Conservation (phyloP, 2,888 invertebrate species). For the Drosophila maculinotata region DNA sequence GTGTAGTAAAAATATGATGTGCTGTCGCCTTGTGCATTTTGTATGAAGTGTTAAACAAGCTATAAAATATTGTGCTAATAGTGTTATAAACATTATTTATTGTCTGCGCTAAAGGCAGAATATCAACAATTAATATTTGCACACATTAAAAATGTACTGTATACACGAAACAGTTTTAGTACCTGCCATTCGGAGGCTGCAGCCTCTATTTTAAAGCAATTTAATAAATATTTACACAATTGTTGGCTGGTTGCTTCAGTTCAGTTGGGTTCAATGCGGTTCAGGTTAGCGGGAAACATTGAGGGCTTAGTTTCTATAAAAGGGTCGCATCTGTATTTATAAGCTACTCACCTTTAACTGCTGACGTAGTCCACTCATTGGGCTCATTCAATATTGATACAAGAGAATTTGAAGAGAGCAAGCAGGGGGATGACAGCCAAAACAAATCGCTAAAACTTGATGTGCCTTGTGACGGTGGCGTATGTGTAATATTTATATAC, state of each 20-base stretch:
- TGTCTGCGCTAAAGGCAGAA: conserved; percentile 10
- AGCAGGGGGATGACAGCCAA: conserved; percentile 18
- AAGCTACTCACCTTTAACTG: conserved; percentile 83
- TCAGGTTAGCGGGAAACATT: conserved; percentile 2
- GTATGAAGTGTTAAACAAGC: conserved; percentile 24
- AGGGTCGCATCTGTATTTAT: background rate
- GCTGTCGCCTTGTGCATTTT: conserved; percentile 2
- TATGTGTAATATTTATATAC: conserved; percentile 64
- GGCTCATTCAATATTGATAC: conserved; percentile 81
- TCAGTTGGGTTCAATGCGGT: conserved; percentile 26
- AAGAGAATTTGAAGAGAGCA: conserved; percentile 24
- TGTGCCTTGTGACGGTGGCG: conserved; percentile 53
- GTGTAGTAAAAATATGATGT: background rate
- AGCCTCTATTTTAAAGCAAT: conserved; percentile 45
- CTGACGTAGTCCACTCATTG: conserved; percentile 85
- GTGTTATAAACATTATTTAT: conserved; percentile 57
- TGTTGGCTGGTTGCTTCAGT: conserved; percentile 40
- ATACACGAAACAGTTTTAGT: conserved; percentile 48
- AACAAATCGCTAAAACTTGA: conserved; percentile 11
- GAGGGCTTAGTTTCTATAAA: conserved; percentile 10
- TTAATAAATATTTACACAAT: conserved; percentile 69
- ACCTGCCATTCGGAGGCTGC: conserved; percentile 40
- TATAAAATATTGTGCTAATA: conserved; percentile 41
- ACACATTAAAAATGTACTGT: conserved; percentile 31
- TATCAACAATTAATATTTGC: conserved; percentile 53